phyloP scores from a whole-genome alignment of 2,888 invertebrate species.

The Drosophila percnosoma region DNA sequence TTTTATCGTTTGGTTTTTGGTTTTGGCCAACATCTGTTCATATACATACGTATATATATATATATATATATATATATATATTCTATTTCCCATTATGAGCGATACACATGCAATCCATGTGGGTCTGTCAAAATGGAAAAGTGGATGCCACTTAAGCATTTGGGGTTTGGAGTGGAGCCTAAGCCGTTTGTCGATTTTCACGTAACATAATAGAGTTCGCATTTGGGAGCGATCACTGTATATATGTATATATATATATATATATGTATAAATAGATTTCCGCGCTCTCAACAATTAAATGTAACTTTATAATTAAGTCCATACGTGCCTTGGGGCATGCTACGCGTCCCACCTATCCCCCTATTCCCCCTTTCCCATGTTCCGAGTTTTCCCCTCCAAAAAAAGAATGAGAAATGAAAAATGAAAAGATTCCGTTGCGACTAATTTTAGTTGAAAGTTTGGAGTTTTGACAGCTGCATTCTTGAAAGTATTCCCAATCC shows the following conservation, averaged over 20 bases:
- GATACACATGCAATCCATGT: constrained; percentile 1
- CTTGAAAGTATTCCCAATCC: not conserved
- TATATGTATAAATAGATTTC: not conserved
- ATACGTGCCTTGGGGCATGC: constrained; percentile 39
- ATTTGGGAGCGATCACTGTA: not conserved
- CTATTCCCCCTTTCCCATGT: not conserved
- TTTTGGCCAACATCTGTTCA: not conserved
- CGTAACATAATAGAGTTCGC: not conserved
- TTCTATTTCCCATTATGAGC: constrained; percentile 1
- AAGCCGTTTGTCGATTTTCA: not conserved
- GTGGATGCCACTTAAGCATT: constrained; percentile 36
- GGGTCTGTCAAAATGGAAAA: constrained; percentile 31
- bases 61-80: not conserved
- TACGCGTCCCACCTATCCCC: not conserved
- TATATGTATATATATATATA: constrained; percentile 3
- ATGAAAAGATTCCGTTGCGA: constrained; percentile 17
- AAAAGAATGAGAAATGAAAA: not conserved
- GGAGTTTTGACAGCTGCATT: constrained; percentile 36
- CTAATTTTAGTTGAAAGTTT: constrained; percentile 38
- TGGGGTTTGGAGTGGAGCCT: not conserved
- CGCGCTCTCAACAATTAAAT: constrained; percentile 45
- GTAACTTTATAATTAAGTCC: constrained; percentile 49
- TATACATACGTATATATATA: not conserved
- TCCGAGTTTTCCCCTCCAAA: constrained; percentile 6
- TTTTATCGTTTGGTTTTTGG: not conserved